These are phyloP conservation scores for Steinernema feltiae DNA, from an alignment of 1,140 invertebrate genomes.

Conservation along the genomic window DNA sequence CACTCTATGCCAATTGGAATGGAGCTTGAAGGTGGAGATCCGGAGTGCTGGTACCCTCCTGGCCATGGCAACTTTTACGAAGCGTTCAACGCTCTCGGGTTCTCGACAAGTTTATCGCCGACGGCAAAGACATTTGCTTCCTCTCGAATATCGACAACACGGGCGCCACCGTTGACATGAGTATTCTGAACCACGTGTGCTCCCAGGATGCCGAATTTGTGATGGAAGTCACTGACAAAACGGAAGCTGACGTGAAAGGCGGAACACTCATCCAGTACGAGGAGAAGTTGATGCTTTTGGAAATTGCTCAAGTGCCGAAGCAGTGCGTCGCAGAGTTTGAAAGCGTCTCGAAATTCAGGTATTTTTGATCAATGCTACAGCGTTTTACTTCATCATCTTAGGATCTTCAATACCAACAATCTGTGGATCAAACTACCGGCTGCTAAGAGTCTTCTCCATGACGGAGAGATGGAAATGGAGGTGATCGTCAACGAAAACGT, in stretches of 20 bases:
- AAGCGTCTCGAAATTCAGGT: constrained; percentile 92
- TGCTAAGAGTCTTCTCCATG: constrained; percentile 75
- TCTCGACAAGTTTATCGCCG: constrained; percentile 77
- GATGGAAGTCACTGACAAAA: constrained; percentile 99
- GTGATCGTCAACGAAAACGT: constrained; percentile 64
- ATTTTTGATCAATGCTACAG: constrained; percentile 10
- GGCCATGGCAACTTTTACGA: constrained; percentile 98
- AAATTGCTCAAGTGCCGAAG: constrained; percentile 97
- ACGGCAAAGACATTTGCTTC: constrained; percentile 71
- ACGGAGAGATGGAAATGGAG: constrained; percentile 82
- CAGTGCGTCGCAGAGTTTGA: constrained; percentile 96
- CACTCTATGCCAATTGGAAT: constrained; percentile 84
- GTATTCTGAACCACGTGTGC: constrained; percentile 49
- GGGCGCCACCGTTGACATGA: constrained; percentile 90
- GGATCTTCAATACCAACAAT: constrained; percentile 98
- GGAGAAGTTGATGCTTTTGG: constrained; percentile 84
- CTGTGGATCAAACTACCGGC: constrained; percentile 88
- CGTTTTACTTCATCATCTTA: constrained; percentile 45
- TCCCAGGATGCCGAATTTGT: constrained; percentile 71
- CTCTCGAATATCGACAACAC: constrained; percentile 99
- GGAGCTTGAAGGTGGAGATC: constrained; percentile 66
- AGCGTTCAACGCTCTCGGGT: constrained; percentile 89
- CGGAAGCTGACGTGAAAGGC: constrained; percentile 96
- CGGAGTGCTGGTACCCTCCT: constrained; percentile 93
- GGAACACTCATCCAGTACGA: constrained; percentile 96